Percentiles rank a stretch among this genome's conserved stretches.
These are phyloP conservation scores for Melipona bicolor DNA, from an alignment of 2,888 invertebrate genomes.

Conservation along the genomic window DNA sequence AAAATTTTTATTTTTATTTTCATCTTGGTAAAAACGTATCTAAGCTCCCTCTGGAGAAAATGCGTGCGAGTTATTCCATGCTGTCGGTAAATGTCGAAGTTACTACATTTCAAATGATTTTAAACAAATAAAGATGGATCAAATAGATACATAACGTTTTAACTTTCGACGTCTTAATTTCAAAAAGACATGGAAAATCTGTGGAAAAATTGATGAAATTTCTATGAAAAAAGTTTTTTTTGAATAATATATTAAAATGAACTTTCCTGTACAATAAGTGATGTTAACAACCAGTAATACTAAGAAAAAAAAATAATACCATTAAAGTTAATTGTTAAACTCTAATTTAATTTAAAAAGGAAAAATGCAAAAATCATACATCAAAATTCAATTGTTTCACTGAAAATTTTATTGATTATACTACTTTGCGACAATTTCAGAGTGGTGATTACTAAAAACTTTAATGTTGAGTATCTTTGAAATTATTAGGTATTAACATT, in stretches of 20 bases:
- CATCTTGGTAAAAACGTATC: slow-evolving; percentile 13
- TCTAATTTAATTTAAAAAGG: neutral
- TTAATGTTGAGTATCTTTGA: neutral
- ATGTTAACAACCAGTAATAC: too few relatives aligned
- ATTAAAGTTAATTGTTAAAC: neutral
- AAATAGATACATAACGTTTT: neutral
- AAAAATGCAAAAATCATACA: neutral
- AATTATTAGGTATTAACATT: neutral
- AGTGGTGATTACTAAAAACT: neutral
- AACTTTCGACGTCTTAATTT: neutral
- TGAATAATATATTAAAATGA: neutral
- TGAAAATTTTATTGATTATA: neutral
- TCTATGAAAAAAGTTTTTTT: neutral
- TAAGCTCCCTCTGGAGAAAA: slow-evolving; percentile 59
- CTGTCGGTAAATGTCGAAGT: slow-evolving; percentile 60
- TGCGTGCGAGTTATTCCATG: slow-evolving; percentile 23
- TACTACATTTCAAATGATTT: neutral
- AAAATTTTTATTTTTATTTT: neutral
- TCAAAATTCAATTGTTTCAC: neutral
- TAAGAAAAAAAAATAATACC: too few relatives aligned
- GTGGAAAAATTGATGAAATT: neutral
- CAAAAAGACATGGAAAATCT: neutral
- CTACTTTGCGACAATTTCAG: neutral
- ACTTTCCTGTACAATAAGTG: neutral
- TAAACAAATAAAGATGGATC: neutral